Evolutionary conservation across 1,140 invertebrate species (phyloP), one percentile per base, ranked within the genome.

Genomic region (Choristoneura fumiferana): DNA sequence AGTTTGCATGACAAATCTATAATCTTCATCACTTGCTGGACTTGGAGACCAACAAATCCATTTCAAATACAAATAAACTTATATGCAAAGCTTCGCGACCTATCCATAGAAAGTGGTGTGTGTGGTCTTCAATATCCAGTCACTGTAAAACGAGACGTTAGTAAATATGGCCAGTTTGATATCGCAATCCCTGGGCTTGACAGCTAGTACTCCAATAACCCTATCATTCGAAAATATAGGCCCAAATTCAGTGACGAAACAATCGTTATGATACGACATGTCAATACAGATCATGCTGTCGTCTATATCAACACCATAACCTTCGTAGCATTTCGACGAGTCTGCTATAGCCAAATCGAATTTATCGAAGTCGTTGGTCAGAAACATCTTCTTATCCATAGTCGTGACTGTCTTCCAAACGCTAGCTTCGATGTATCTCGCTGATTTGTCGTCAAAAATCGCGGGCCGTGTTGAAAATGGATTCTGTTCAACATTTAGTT

Each of bases 351-450:
- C 67, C 1, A 78, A 15, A 4, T 63, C 57, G 13, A 73, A 74
- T 8, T 61, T 78, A 0, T 76, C 78, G 12, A 88, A 78, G 56
- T 85, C 80, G 53, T 87, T 84, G 1, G 84, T 84, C 34, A 87
- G 55, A 29, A 74, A 87, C 0, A 82, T 39, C n/a, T 68, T 73
- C n/a, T 71, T 76, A 8, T 82, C 75, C 82, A 88, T 88, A 0
- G 81, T 76, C 0, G 73, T 69, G 0, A 88, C 76, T 1, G 85
- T 87, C 58, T 81, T 86, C 85, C 85, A 88, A 10, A 87, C 64
- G 14, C 73, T 71, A 0, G 74, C 81, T 8, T 78, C 78, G 1
- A 75, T 57, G 0, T 60, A 56, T 0, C 8, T 53, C 0, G 53
- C 71, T 0, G 9, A 13, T 0, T 54, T 58, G 0, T 76, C 70